Base-by-base conservation (phyloP, 2,888 invertebrate species). In the Diplazon laetatorius region DNA sequence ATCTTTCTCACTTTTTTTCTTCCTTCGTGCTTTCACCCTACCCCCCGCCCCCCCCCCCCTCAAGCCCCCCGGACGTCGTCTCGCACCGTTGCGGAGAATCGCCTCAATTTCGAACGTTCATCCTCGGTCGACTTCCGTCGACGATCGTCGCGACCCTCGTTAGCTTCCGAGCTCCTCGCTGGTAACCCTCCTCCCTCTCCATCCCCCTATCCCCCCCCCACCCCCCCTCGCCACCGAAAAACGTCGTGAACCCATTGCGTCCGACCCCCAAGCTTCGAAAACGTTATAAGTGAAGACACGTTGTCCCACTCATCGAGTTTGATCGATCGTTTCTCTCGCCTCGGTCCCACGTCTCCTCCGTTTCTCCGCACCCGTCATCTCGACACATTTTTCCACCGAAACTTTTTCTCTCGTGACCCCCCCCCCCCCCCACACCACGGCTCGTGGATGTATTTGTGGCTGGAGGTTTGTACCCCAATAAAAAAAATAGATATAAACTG, bases 291-390 rank as follows among this genome's bases (percentile, higher is more conserved):
- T 57, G 57, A 76, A 71, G 63, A 72, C 71, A 74, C 78, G 75
- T 78, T 78, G 75, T 78, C 66, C 65, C 78, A 55, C 68, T 75
- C 55, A 75, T 70, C 74, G 66, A 71, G 72, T 75, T 66, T 78
- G 78, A 78, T 75, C 50, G 78, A 78, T 78, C 71, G 74, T 63
- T 55, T n/a, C 57, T 20, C 35, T 46, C 1, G 9, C 4, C 48
- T 48, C 35, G n/a, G 48, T 14, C 9, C n/a, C n/a, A n/a, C n/a
- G n/a, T n/a, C n/a, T n/a, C n/a, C n/a, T n/a, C n/a, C n/a, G n/a
- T n/a, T 30, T 48, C 14, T 35, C 20, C 39, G 3, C 50, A 3
- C 5, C 6, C n/a, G 50, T 10, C 50, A n/a, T n/a, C 30, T 30
- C 30, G 30, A 30, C 30, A n/a, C n/a, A n/a, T n/a, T n/a, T n/a